A percentile compares a stretch with the other conserved stretches of the same genome.
phyloP scores from a whole-genome alignment of 2,113 vertebrate species.

The Daphoenositta chrysoptera region DNA sequence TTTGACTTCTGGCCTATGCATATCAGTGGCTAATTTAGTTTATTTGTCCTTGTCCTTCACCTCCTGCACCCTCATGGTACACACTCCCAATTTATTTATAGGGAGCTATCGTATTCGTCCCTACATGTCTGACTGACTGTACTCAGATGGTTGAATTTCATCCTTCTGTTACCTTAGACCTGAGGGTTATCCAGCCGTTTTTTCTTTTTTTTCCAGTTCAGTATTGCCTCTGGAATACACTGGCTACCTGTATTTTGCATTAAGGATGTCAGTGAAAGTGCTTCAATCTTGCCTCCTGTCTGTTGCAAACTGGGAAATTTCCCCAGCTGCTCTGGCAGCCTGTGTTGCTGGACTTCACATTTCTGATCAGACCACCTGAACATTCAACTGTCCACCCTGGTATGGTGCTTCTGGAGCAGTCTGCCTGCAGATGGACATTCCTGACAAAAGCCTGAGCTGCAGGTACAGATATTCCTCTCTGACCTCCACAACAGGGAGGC shows the following conservation, averaged over 20 bases:
- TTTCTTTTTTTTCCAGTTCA: background rate
- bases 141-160: background rate
- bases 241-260: background rate
- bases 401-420: background rate
- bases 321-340: background rate
- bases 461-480: background rate
- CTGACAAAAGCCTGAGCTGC: background rate
- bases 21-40: background rate
- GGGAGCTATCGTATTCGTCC: background rate
- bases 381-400: background rate
- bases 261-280: background rate
- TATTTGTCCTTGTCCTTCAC: background rate
- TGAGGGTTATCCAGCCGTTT: background rate
- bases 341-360: background rate
- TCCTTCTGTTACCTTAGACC: background rate
- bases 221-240: background rate
- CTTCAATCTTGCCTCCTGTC: background rate
- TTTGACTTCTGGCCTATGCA: background rate
- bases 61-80: background rate
- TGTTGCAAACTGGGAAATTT: background rate
- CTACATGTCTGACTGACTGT: background rate
- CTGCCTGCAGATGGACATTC: background rate
- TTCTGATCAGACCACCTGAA: background rate
- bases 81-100: conserved; percentile 24
- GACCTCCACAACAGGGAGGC: background rate